These are phyloP conservation scores for Choreutis nemorana DNA, from an alignment of 2,888 invertebrate genomes.

Conservation along the genomic window DNA sequence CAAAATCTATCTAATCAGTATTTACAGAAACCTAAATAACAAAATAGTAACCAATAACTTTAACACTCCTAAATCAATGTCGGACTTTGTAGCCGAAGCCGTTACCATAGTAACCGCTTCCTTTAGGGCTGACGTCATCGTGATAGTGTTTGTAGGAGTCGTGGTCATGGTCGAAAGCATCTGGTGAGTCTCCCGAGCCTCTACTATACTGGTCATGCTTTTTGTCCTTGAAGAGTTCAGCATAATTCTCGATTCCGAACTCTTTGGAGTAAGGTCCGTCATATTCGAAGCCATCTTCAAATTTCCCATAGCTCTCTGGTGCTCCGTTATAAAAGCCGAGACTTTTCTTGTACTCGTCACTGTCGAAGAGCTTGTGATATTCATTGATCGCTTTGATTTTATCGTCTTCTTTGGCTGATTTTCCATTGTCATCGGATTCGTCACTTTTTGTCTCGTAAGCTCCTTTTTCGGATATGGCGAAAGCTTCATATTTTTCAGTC, in stretches of 20 bases:
- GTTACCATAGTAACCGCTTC: constrained; percentile 29
- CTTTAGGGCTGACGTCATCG: constrained; percentile 51
- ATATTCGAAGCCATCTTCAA: constrained; percentile 57
- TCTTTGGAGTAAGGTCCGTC: constrained; percentile 62
- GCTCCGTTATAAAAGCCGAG: constrained; percentile 75
- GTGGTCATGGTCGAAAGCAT: no score
- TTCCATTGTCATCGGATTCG: constrained; percentile 53
- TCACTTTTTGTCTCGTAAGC: constrained; percentile 60
- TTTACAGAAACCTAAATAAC: constrained; percentile 16
- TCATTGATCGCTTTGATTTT: constrained; percentile 72
- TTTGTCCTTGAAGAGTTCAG: constrained; percentile 57
- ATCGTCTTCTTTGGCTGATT: constrained; percentile 60
- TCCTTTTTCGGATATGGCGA: constrained; percentile 56
- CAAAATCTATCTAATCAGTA: no score
- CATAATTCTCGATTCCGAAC: constrained; percentile 37
- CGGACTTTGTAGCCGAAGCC: constrained; percentile 51
- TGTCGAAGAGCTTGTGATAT: constrained; percentile 73
- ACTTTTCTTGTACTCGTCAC: constrained; percentile 77
- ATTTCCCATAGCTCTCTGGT: constrained; percentile 66
- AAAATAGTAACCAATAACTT: constrained; percentile 36
- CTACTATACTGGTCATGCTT: no score
- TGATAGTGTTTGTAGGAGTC: constrained; percentile 54
- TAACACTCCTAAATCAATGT: constrained; percentile 27
- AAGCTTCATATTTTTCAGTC: constrained; percentile 59
- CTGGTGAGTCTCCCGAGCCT: no score